Evolutionary conservation across 2,888 invertebrate genomes (phyloP).

Genomic region (Saturnia pavonia): DNA sequence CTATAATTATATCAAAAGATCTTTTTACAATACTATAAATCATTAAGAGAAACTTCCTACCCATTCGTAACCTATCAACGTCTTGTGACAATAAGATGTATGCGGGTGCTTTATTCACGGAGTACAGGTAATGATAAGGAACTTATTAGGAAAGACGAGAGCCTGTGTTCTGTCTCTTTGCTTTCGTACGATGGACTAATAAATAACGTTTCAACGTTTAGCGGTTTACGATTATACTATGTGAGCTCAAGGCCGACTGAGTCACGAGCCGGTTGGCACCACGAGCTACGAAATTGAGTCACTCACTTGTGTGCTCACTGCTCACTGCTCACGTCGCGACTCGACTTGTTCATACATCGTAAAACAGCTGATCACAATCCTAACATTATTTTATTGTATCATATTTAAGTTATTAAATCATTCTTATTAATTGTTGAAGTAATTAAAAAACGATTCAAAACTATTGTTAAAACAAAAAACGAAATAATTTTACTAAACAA

Average conservation of each 20-base stretch:
- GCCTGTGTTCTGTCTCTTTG: conserved; percentile 4
- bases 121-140: neutral
- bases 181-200: conserved; percentile 7
- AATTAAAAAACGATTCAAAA: no score
- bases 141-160: neutral
- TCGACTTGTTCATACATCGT: conserved; percentile 1
- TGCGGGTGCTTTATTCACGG: neutral
- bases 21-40: conserved; percentile 13
- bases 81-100: neutral
- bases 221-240: conserved; percentile 56
- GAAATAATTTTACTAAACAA: neutral
- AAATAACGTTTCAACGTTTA: conserved; percentile 70
- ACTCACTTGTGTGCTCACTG: conserved; percentile 50
- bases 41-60: conserved; percentile 7
- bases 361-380: conserved; percentile 20
- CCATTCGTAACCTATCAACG: neutral
- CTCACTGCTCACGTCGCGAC: conserved; percentile 30
- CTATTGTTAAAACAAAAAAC: neutral
- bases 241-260: conserved; percentile 71
- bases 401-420: neutral
- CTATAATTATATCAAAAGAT: conserved; percentile 10
- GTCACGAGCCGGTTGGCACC: conserved; percentile 63
- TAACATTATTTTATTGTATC: neutral
- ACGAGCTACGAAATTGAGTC: conserved; percentile 59
- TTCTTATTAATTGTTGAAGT: no score